Percentiles rank a stretch among this genome's conserved stretches.
Conservation (phyloP, 2,888 invertebrate species). For the Mythimna impura region DNA sequence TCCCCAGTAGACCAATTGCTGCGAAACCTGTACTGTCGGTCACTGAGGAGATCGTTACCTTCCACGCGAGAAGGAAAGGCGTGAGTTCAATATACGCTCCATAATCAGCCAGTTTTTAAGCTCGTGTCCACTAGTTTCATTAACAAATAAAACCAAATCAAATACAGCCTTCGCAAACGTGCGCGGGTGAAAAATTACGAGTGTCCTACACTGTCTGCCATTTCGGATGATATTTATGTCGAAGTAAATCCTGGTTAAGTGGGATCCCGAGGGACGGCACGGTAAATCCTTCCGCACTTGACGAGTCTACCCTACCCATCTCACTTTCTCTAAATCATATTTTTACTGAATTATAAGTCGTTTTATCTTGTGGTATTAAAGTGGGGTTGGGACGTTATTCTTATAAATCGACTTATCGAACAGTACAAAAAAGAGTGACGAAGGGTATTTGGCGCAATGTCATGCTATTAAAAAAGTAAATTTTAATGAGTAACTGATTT, state of each 20-base stretch:
- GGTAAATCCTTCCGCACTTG: conserved; percentile 40
- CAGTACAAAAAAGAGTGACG: too few relatives aligned
- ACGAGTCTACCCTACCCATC: conserved; percentile 18
- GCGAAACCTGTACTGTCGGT: too few relatives aligned
- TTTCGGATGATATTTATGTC: conserved; percentile 33
- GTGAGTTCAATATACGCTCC: too few relatives aligned
- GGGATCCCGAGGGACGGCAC: conserved; percentile 24
- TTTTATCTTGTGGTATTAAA: conserved; percentile 12
- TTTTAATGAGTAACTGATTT: too few relatives aligned
- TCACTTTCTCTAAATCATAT: conserved; percentile 31
- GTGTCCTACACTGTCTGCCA: background rate
- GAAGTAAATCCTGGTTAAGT: conserved; percentile 46
- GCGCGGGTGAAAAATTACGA: background rate
- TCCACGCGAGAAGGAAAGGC: too few relatives aligned
- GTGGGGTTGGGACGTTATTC: background rate
- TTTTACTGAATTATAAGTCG: background rate
- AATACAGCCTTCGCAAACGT: background rate
- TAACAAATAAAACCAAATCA: background rate
- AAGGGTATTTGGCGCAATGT: too few relatives aligned
- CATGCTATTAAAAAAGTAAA: too few relatives aligned
- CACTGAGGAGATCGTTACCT: too few relatives aligned
- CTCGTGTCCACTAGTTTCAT: background rate
- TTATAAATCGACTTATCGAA: background rate
- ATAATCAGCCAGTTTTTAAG: background rate
- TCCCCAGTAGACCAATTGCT: too few relatives aligned